Conservation (phyloP, 2,888 invertebrate species). For the Melitaea athalia region DNA sequence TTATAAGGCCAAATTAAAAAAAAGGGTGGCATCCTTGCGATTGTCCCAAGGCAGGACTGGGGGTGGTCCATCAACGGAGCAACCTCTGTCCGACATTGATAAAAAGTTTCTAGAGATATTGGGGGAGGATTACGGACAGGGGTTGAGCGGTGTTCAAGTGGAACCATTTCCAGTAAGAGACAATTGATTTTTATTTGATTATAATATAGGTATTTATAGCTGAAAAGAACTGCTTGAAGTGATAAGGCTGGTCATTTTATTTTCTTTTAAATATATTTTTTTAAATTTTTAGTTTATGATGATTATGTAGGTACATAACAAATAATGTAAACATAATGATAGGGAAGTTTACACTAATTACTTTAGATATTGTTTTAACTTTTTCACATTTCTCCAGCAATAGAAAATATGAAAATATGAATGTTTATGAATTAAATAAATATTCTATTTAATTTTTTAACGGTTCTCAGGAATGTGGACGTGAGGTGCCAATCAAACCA, state of each 20-base stretch:
- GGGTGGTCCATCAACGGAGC: conserved; percentile 1
- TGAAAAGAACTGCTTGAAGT: too few relatives aligned
- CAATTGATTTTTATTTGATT: conserved; percentile 1
- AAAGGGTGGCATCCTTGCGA: not conserved
- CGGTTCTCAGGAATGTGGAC: too few relatives aligned
- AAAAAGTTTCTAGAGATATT: conserved; percentile 19
- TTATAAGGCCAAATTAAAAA: conserved; percentile 7
- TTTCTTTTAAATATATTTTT: too few relatives aligned
- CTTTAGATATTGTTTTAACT: too few relatives aligned
- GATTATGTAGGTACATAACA: too few relatives aligned
- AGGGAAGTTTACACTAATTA: not conserved
- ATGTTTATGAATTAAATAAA: not conserved
- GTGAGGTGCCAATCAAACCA: too few relatives aligned
- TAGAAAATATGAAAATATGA: conserved; percentile 2
- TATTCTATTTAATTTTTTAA: too few relatives aligned
- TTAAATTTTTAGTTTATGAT: too few relatives aligned
- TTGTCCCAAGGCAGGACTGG: not conserved
- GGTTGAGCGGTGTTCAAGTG: too few relatives aligned
- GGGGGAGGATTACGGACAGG: conserved; percentile 18
- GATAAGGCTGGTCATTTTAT: too few relatives aligned
- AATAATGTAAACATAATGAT: too few relatives aligned
- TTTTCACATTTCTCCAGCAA: not conserved
- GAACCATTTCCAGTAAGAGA: not conserved
- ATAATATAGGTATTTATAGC: not conserved
- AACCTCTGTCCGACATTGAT: conserved; percentile 10